Base-by-base conservation (phyloP, 1,140 invertebrate genomes). In the Saxidomus purpurata region DNA sequence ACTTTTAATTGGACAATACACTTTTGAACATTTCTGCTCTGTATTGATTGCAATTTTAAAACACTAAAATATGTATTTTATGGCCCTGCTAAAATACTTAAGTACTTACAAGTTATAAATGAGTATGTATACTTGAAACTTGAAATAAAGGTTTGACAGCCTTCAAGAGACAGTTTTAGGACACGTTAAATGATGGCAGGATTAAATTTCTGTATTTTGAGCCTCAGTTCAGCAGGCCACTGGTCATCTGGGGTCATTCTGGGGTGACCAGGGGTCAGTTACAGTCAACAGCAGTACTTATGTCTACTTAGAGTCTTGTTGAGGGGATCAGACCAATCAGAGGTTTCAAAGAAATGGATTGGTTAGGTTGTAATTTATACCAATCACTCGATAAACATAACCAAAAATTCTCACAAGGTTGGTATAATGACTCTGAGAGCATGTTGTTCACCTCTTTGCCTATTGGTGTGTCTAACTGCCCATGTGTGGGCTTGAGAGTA, bases 241-340 rank as follows among this genome's bases (percentile, higher is more conserved):
- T 71, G 67, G 67, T 71, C 67, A 71, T 6, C 67, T 71, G 67
- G 34, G 67, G 67, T 71, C 67, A 71, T 71, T 28, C 13, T 67
- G 63, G 34, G 67, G 67, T 71, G 67, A 71, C 67, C 67, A 38
- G 17, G 67, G 67, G 67, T 71, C 67, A 71, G 67, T 71, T 40
- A 71, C 67, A 38, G 67, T 71, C 67, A 71, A 71, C 67, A 71
- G 6, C 34, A 71, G 11, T 31, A 31, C 67, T 71, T 71, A 71
- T 71, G 34, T 19, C 34, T 36, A 71, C 67, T 71, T 71, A 71
- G 34, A 38, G 67, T 19, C 67, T 28, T 19, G 34, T 71, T 71
- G 67, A 71, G 67, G 17, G 31, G 67, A 71, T 67, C 61, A 67
- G 28, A 8, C 6, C 4, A 36, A 28, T 67, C 4, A 15, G 61